Evolutionary conservation across 1,140 invertebrate genomes (phyloP), one percentile per base, ranked within the genome.

Genomic region (Batillaria attramentaria): DNA sequence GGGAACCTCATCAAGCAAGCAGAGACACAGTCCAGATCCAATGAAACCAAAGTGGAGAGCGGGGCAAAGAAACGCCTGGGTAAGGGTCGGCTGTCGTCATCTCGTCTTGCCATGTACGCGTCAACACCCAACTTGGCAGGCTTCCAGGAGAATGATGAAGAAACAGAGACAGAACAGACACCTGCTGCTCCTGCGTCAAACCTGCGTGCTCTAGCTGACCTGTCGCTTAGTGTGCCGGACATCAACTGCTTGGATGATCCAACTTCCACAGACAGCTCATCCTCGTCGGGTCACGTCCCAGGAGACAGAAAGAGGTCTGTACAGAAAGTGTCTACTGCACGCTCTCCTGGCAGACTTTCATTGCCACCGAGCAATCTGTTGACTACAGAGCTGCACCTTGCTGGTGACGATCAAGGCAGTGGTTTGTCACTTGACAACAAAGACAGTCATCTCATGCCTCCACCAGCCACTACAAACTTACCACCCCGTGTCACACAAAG

Each of bases 171-270:
- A 57, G 60, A 75, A 18, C 46, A 20, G 3, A 3, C 39, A 13
- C 33, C 66, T n/a, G 54, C 42, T 20, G 57, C 37, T 28, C 37
- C 73, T 18, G 28, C 76, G 10, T 79, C 83, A 18, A 87, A 87
- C 76, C 78, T 87, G n/a, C 43, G 42, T 13, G 28, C 68, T 18
- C 66, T 81, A 24, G 46, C 79, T 20, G 79, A 84, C 41, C 62
- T 84, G 24, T 86, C 86, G 24, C 80, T 80, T 24, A 87, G 86
- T 79, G 81, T 83, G 1, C 86, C 86, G 8, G 85, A 87, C 70
- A 68, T 87, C 31, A 85, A 83, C 42, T 60, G 72, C 46, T 57
- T 83, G 41, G 84, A 87, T 66, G 82, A 79, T 33, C 75, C 82
- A 16, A 57, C 74, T 16, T 76, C 77, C 42, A 81, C 77, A 46